A percentile compares a stretch with the other conserved stretches of the same genome.
Evolutionary conservation across 1,140 invertebrate species (phyloP).

Genomic region (Caenorhabditis briggsae): DNA sequence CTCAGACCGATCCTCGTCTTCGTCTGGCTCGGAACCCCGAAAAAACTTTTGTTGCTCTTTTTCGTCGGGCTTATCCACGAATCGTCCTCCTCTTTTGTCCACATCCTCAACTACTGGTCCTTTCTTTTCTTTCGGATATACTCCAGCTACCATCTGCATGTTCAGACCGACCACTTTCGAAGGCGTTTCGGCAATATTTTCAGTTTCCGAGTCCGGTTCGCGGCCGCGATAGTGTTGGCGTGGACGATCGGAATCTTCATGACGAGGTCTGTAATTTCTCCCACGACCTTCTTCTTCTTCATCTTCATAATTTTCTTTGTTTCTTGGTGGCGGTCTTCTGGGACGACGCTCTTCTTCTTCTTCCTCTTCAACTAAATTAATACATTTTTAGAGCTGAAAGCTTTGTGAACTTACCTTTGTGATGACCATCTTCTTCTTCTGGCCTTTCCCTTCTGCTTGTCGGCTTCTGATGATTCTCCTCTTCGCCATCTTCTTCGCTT

Average conservation of each 20-base stretch:
- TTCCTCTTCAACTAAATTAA: conserved; percentile 10
- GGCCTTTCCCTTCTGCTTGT: neutral
- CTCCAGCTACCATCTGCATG: conserved; percentile 66
- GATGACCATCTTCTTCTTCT: neutral
- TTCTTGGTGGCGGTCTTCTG: neutral
- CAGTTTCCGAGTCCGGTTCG: neutral
- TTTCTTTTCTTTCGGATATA: conserved; percentile 60
- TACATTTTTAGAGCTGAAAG: neutral
- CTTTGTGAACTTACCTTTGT: neutral
- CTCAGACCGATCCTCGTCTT: neutral
- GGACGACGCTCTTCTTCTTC: conserved; percentile 28
- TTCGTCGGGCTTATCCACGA: conserved; percentile 41
- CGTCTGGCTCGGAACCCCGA: conserved; percentile 42
- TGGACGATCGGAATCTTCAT: conserved; percentile 8
- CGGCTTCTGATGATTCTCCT: conserved; percentile 34
- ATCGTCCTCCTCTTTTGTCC: conserved; percentile 46
- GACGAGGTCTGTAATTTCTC: conserved; percentile 3
- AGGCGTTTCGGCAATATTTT: conserved; percentile 55
- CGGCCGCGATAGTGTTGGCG: neutral
- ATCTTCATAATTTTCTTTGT: neutral
- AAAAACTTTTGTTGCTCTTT: conserved; percentile 47
- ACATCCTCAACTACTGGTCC: conserved; percentile 4
- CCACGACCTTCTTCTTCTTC: neutral
- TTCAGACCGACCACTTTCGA: conserved; percentile 63
- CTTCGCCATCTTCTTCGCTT: conserved; percentile 17